These are phyloP conservation scores for Dryocosmus kuriphilus DNA, from an alignment of 2,888 invertebrate genomes.

Conservation along the genomic window DNA sequence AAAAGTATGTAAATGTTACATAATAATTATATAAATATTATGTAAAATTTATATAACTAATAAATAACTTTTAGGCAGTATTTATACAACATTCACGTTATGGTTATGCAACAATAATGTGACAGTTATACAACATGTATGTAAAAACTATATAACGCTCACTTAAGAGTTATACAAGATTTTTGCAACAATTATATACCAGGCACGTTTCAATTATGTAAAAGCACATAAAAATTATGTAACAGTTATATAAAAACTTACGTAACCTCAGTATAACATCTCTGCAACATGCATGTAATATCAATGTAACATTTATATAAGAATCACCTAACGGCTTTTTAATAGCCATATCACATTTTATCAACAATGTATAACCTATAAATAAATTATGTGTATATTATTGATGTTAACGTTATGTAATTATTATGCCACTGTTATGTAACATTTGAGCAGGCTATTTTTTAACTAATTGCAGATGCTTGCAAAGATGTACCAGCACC, in stretches of 20 bases:
- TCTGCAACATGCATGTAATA: background rate
- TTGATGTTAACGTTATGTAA: conserved; percentile 14
- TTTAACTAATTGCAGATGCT: conserved; percentile 60
- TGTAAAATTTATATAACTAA: too few relatives aligned
- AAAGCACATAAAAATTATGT: background rate
- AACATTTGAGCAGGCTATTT: background rate
- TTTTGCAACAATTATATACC: too few relatives aligned
- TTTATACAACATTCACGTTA: too few relatives aligned
- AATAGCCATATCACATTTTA: background rate
- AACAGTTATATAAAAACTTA: background rate
- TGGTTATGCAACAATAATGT: too few relatives aligned
- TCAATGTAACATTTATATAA: background rate
- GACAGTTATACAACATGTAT: too few relatives aligned
- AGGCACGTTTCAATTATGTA: background rate
- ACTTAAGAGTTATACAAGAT: too few relatives aligned
- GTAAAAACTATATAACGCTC: too few relatives aligned
- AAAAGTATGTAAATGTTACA: too few relatives aligned
- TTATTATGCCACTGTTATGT: background rate
- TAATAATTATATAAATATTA: too few relatives aligned
- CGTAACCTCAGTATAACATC: background rate
- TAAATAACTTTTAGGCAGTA: too few relatives aligned
- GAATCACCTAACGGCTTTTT: background rate
- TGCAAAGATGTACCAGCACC: conserved; percentile 78
- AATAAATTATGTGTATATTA: background rate
- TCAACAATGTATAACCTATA: background rate